A percentile compares a stretch with the other conserved stretches of the same genome.
Evolutionary conservation across 2,113 vertebrate species (phyloP).

Genomic region (Tachycineta bicolor): DNA sequence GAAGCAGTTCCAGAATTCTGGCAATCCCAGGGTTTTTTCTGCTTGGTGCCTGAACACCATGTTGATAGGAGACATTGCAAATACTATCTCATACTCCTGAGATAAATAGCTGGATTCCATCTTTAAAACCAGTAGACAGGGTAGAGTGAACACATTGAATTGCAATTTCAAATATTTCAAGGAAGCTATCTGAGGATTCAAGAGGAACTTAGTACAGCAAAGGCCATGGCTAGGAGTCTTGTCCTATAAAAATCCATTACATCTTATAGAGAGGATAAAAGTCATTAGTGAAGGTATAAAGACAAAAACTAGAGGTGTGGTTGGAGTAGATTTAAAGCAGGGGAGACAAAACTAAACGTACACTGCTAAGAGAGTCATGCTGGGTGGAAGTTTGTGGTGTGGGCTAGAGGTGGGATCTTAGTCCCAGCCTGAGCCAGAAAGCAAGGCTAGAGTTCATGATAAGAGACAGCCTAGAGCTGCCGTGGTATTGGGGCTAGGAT

Average conservation of each 20-base stretch:
- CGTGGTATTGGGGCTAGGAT: background rate
- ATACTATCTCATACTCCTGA: background rate
- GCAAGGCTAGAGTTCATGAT: background rate
- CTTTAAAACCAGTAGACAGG: background rate
- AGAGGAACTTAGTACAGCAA: background rate
- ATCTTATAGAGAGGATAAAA: background rate
- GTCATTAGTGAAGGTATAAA: background rate
- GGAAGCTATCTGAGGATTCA: background rate
- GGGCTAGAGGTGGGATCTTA: background rate
- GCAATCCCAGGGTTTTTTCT: background rate
- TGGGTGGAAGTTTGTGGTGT: background rate
- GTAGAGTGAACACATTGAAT: background rate
- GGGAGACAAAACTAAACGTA: background rate
- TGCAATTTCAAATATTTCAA: background rate
- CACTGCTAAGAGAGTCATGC: background rate
- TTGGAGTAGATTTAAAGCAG: background rate
- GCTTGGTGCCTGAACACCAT: background rate
- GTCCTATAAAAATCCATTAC: background rate
- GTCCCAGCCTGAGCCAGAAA: background rate
- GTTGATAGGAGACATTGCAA: background rate
- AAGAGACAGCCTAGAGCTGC: background rate
- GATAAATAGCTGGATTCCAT: background rate
- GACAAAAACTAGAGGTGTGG: background rate
- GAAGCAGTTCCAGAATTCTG: background rate
- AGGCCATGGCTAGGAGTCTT: background rate